Percentiles rank a stretch among this genome's conserved stretches.
phyloP scores from a whole-genome alignment of 53 echinoderm and acorn worm genomes.

The Holothuria scabra region DNA sequence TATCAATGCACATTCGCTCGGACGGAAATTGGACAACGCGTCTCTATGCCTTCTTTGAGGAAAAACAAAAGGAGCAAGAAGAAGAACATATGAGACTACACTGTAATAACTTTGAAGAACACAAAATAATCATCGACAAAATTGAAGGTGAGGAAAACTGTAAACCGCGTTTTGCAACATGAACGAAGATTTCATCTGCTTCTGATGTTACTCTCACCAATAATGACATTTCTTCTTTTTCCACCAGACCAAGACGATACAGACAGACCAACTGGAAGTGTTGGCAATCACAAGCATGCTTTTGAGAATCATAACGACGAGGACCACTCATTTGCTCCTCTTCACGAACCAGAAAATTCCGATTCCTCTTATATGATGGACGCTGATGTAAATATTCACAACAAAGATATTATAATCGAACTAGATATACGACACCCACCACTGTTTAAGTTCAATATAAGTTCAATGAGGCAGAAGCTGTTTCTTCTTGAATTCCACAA shows the following conservation, averaged over 20 bases:
- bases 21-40: constrained; percentile 94
- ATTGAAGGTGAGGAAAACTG: constrained; percentile 4
- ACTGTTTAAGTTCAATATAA: too few relatives aligned
- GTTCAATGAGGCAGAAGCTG: too few relatives aligned
- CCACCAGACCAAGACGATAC: constrained; percentile 19
- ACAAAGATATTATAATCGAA: background rate
- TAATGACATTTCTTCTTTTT: background rate
- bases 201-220: background rate
- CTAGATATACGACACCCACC: background rate
- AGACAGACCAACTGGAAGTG: background rate
- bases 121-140: constrained; percentile 39
- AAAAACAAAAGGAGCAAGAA: constrained; percentile 67
- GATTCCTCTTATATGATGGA: constrained; percentile 39
- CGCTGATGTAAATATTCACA: constrained; percentile 21
- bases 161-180: too few relatives aligned
- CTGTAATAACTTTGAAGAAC: constrained; percentile 24
- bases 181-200: too few relatives aligned
- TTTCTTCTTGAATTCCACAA: too few relatives aligned
- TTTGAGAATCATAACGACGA: constrained; percentile 28
- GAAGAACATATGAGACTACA: constrained; percentile 40
- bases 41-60: constrained; percentile 83
- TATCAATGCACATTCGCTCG: constrained; percentile 88
- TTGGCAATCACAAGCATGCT: constrained; percentile 22
- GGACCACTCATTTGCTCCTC: constrained; percentile 9
- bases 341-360: constrained; percentile 39